Conservation (phyloP, 2,797 vertebrate genomes). For the Limosa lapponica region DNA sequence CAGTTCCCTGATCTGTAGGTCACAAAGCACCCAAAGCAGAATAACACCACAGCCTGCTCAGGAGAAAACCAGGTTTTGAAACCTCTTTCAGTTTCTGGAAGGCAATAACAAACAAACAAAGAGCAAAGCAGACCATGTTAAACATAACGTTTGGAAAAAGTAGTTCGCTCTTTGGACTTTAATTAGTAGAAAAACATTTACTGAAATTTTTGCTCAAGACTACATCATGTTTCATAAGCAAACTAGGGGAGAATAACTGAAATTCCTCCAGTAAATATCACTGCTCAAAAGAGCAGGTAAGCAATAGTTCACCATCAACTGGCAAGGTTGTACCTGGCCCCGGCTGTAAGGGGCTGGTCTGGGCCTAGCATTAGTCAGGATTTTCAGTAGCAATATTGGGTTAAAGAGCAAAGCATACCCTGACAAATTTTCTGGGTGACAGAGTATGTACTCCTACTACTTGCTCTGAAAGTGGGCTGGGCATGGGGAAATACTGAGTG, state of each 20-base stretch:
- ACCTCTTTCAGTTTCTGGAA: background rate
- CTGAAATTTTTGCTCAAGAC: background rate
- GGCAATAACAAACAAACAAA: background rate
- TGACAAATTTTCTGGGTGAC: background rate
- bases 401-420: background rate
- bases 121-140: background rate
- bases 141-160: background rate
- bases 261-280: background rate
- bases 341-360: background rate
- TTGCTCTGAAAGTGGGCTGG: background rate
- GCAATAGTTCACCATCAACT: background rate
- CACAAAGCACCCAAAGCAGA: background rate
- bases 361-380: background rate
- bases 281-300: background rate
- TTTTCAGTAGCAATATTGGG: background rate
- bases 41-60: background rate
- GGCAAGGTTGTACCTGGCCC: background rate
- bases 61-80: background rate
- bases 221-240: background rate
- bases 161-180: background rate
- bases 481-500: rapidly evolving
- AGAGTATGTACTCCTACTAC: background rate
- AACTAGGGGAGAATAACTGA: background rate
- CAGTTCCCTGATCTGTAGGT: background rate
- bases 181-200: background rate